Base-by-base conservation (phyloP, 2,113 vertebrate species). In the Camarhynchus parvulus region DNA sequence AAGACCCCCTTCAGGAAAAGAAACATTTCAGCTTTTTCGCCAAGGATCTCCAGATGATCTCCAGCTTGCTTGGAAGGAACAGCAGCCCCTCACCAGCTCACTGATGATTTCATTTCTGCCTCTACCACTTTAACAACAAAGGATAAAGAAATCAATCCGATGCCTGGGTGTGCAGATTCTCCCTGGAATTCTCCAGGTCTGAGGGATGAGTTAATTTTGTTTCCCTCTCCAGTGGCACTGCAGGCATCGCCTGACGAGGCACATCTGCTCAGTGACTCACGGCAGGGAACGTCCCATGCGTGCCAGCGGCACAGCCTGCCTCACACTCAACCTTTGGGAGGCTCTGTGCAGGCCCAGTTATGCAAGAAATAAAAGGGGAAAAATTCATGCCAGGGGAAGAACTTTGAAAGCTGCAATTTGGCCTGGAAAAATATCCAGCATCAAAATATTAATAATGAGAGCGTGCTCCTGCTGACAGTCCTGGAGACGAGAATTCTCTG, bases 211-310 rank as follows among this genome's bases (percentile, higher is more conserved):
- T 97, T 90, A 70, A 81, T 88, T 80, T 50, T 42, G 33, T 61
- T 50, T 52, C 47, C 37, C 52, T 55, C 25, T 18, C 59, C 67
- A n/a, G 14, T 83, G 67, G 66, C 62, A 66, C 41, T 89, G 27
- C 70, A 28, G 39, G 80, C 56, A 73, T 94, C 61, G 50, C 94
- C 53, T 95, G 96, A 94, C 52, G 79, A 93, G 95, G 81, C 81
- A 95, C 95, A 96, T 97, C 95, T 97, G 96, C 50, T 94, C 17
- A 4, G 42, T 95, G 96, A 95, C 94, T 97, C 88, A 95, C 18
- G 58, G 55, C 14, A 44, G 83, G 91, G 95, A 94, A 80, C 30
- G 95, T 95, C 96, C 94, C 94, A 67, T 92, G 94, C 79, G 78
- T 92, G 95, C 74, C 2, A 77, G 89, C 7, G 17, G 63, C 90